Conservation (phyloP, 2,888 invertebrate genomes). For the Leptinotarsa rubiginosa region DNA sequence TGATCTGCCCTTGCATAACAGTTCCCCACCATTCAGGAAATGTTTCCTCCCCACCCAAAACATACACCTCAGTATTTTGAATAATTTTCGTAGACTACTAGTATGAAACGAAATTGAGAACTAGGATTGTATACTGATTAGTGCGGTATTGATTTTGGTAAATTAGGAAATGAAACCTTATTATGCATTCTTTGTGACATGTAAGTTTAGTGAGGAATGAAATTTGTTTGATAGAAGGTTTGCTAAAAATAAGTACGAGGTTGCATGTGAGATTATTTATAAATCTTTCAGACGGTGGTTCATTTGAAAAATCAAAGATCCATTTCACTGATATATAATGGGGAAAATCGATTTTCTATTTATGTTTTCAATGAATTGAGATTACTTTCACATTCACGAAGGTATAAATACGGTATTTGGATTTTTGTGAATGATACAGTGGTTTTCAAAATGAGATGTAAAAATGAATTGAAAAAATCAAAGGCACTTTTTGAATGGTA, state of each 20-base stretch:
- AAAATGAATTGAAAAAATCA: neutral
- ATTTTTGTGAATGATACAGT: neutral
- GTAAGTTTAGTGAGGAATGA: slow-evolving; percentile 16
- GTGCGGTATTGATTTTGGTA: slow-evolving; percentile 23
- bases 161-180: slow-evolving; percentile 19
- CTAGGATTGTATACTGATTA: slow-evolving; percentile 7
- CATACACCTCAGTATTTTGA: slow-evolving; percentile 26
- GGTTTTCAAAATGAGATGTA: neutral
- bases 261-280: slow-evolving; percentile 17
- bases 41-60: slow-evolving; percentile 38
- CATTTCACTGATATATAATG: neutral
- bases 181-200: neutral
- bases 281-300: neutral
- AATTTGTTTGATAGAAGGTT: neutral
- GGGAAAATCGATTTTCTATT: neutral
- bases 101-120: slow-evolving; percentile 9
- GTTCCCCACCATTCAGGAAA: slow-evolving; percentile 46
- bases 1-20: slow-evolving; percentile 54
- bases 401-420: neutral
- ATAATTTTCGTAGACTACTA: slow-evolving; percentile 14
- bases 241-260: slow-evolving; percentile 11
- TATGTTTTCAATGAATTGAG: neutral
- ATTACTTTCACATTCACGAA: neutral
- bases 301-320: neutral
- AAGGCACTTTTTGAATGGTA: too few species aligned